Conservation (phyloP, 2,888 invertebrate genomes). For the Leuctra nigra region DNA sequence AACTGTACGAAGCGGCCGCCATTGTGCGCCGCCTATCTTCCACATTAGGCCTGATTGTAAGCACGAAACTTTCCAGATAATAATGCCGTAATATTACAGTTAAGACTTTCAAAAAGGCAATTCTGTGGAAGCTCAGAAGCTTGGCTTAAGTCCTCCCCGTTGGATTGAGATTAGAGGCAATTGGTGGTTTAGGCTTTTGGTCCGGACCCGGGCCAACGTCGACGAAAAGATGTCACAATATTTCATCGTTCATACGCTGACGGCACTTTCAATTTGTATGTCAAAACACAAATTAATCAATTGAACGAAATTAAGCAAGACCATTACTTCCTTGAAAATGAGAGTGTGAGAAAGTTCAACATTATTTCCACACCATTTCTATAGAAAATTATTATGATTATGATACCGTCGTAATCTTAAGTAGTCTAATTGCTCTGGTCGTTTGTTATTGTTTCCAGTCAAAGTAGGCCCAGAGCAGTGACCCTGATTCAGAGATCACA, state of each 20-base stretch:
- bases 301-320: slow-evolving; percentile 11
- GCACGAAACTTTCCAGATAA: slow-evolving; percentile 13
- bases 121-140: slow-evolving; percentile 10
- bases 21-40: background rate
- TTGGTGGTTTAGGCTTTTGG: slow-evolving; percentile 12
- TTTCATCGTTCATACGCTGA: background rate
- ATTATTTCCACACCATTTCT: slow-evolving; percentile 3
- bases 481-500: slow-evolving; percentile 16
- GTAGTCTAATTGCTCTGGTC: background rate
- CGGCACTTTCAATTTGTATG: background rate
- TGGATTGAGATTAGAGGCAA: background rate
- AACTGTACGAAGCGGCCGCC: background rate
- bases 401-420: background rate
- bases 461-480: background rate
- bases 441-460: slow-evolving; percentile 8
- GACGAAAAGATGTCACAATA: background rate
- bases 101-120: slow-evolving; percentile 17
- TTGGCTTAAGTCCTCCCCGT: slow-evolving; percentile 6
- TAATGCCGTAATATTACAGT: slow-evolving; percentile 15
- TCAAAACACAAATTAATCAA: slow-evolving; percentile 17
- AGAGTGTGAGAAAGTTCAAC: slow-evolving; percentile 14
- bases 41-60: background rate
- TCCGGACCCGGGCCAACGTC: too few relatives aligned
- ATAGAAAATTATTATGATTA: background rate
- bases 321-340: slow-evolving; percentile 3